Evolutionary conservation across 2,888 invertebrate species (phyloP).

Genomic region (Conomelus anceps): DNA sequence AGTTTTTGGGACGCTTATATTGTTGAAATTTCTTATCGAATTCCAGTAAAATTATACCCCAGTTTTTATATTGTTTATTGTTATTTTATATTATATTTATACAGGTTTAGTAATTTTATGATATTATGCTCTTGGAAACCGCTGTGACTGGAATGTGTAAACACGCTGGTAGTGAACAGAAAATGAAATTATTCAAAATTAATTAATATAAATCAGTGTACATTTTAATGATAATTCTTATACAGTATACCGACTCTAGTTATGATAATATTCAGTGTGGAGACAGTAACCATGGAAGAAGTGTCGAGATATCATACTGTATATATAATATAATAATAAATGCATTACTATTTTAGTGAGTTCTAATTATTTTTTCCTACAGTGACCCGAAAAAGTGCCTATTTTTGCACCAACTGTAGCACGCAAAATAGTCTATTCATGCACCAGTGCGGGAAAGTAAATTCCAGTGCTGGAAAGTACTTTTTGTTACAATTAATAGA

Average conservation of each 20-base stretch:
- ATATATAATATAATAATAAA: not conserved
- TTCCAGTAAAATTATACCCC: not conserved
- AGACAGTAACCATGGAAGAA: not conserved
- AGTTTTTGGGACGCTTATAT: not conserved
- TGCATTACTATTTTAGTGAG: not conserved
- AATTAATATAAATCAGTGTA: not conserved
- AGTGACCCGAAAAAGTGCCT: no score
- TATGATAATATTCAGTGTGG: not conserved
- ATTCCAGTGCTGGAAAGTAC: no score
- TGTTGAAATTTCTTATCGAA: not conserved
- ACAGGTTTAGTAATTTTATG: not conserved
- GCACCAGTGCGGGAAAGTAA: no score
- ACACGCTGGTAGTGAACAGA: not conserved
- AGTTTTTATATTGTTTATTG: not conserved
- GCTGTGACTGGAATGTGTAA: not conserved
- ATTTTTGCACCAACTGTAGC: no score
- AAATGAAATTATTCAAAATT: not conserved
- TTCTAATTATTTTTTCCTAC: no score
- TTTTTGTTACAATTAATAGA: no score
- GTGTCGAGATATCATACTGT: not conserved
- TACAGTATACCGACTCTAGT: not conserved
- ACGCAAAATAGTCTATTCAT: no score
- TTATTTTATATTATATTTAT: not conserved
- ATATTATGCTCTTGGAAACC: not conserved
- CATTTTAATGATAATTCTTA: not conserved